These are phyloP conservation scores for Ascaphus truei DNA, from an alignment of 2,113 vertebrate genomes.

Conservation along the genomic window DNA sequence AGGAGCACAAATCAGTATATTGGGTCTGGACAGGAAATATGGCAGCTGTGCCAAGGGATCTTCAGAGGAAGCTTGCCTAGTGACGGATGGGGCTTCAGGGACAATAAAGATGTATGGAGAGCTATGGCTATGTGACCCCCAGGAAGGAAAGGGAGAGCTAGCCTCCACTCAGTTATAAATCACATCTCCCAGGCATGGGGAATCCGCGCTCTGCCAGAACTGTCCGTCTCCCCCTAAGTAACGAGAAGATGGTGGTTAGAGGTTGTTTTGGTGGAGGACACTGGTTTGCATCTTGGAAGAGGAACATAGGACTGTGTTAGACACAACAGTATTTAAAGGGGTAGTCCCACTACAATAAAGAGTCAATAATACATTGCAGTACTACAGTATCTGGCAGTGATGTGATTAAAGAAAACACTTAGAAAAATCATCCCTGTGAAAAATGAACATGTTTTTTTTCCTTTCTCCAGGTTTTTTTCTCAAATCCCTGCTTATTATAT, in stretches of 20 bases:
- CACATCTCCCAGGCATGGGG: neutral
- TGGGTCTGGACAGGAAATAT: conserved; percentile 11
- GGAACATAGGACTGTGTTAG: neutral
- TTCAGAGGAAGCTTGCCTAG: conserved; percentile 6
- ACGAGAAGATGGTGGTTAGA: neutral
- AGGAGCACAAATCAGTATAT: conserved; percentile 5
- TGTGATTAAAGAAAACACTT: too few relatives aligned
- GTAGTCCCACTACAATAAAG: too few relatives aligned
- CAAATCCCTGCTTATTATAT: too few relatives aligned
- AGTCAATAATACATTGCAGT: too few relatives aligned
- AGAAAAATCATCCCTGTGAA: too few relatives aligned
- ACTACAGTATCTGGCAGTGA: too few relatives aligned
- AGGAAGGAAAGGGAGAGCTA: neutral
- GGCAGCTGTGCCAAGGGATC: conserved; percentile 17
- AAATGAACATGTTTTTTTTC: too few relatives aligned
- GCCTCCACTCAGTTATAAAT: neutral
- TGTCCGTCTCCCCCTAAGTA: neutral
- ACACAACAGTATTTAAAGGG: too few relatives aligned
- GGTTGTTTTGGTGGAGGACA: neutral
- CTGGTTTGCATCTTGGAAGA: neutral
- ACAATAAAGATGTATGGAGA: conserved; percentile 7
- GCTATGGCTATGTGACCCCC: neutral
- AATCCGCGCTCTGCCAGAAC: neutral
- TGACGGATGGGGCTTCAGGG: neutral
- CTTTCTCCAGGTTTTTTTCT: too few relatives aligned